These are phyloP conservation scores for Drosophila vallismaia DNA, from an alignment of 2,888 invertebrate species.

Conservation along the genomic window DNA sequence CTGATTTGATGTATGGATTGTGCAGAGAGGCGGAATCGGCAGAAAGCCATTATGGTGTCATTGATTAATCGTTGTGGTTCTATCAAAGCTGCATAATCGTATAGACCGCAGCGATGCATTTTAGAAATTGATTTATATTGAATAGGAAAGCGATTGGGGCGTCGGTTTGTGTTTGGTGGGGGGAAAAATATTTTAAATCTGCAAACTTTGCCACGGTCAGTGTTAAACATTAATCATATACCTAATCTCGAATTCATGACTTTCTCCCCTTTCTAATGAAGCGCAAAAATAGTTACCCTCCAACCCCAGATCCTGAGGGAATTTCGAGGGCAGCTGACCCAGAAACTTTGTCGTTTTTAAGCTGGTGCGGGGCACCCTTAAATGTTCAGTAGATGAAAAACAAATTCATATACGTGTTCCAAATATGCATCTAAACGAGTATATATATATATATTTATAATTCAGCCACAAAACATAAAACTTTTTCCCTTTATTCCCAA, in stretches of 20 bases:
- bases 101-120: constrained; percentile 33
- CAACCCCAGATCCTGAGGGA: constrained; percentile 5
- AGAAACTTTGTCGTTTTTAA: constrained; percentile 33
- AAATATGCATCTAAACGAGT: constrained; percentile 16
- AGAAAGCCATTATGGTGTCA: constrained; percentile 23
- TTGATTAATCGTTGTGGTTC: constrained; percentile 38
- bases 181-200: constrained; percentile 22
- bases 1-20: constrained; percentile 19
- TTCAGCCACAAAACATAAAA: constrained; percentile 63
- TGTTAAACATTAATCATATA: constrained; percentile 33
- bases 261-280: constrained; percentile 47
- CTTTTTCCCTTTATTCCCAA: constrained; percentile 63
- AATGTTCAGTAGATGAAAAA: constrained; percentile 14
- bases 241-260: constrained; percentile 44
- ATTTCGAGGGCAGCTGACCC: constrained; percentile 12
- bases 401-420: constrained; percentile 32
- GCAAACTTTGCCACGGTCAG: constrained; percentile 9
- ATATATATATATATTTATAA: constrained; percentile 40
- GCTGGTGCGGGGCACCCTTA: neutral
- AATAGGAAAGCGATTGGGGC: neutral
- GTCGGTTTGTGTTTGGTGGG: neutral
- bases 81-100: constrained; percentile 34
- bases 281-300: constrained; percentile 59
- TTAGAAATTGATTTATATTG: constrained; percentile 33
- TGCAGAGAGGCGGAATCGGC: neutral